phyloP scores from a whole-genome alignment of 2,113 vertebrate genomes.

The Uropsilus gracilis region DNA sequence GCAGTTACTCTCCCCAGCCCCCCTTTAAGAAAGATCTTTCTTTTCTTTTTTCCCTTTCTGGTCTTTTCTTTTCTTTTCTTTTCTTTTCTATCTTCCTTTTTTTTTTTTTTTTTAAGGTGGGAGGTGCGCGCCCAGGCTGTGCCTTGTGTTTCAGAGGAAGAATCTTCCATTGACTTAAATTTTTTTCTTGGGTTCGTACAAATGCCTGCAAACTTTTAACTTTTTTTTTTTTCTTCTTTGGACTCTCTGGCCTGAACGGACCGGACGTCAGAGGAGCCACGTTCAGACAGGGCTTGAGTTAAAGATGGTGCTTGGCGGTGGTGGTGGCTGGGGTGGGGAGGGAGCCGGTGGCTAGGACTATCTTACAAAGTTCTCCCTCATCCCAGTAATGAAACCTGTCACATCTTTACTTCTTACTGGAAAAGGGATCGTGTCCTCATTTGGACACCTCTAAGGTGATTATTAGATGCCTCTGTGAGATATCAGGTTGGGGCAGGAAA shows the following conservation, averaged over 20 bases:
- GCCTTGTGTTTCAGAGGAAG: constrained; percentile 40
- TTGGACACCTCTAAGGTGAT: constrained; percentile 77
- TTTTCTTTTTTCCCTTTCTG: not conserved
- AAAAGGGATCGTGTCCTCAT: constrained; percentile 74
- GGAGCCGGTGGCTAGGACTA: constrained; percentile 58
- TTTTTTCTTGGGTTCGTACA: constrained; percentile 36
- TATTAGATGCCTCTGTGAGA: constrained; percentile 70
- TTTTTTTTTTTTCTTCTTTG: constrained; percentile 76
- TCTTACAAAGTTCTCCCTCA: constrained; percentile 84
- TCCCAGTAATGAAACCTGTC: constrained; percentile 87
- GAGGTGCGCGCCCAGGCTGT: not conserved
- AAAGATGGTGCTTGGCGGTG: constrained; percentile 71
- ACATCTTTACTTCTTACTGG: constrained; percentile 85
- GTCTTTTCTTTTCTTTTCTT: not conserved
- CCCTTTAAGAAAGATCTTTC: not conserved
- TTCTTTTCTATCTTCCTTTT: not conserved
- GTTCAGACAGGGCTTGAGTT: constrained; percentile 84
- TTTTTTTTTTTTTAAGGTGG: not conserved
- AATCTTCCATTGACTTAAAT: constrained; percentile 10
- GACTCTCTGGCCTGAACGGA: constrained; percentile 86
- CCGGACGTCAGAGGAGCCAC: constrained; percentile 84
- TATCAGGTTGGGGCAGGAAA: constrained; percentile 53
- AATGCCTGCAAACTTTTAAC: constrained; percentile 55
- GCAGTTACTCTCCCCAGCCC: constrained; percentile 37
- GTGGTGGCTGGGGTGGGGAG: constrained; percentile 71